A percentile compares a stretch with the other conserved stretches of the same genome.
Conservation (phyloP, 2,888 invertebrate genomes). For the Gasteruption jaculator region DNA sequence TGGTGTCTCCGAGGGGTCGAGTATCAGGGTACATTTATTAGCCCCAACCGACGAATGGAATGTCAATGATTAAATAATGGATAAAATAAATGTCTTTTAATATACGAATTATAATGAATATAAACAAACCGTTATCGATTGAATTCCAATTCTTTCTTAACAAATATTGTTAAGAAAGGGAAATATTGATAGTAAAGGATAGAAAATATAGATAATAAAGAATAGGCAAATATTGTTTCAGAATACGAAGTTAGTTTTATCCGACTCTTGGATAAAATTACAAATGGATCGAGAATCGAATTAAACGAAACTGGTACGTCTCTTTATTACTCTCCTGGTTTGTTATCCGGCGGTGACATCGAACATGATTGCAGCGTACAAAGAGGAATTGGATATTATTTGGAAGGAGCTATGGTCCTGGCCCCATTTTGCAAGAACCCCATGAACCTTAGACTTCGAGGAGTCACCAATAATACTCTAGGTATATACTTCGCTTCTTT, state of each 20-base stretch:
- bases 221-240: slow-evolving; percentile 42
- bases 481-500: slow-evolving; percentile 43
- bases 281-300: slow-evolving; percentile 88
- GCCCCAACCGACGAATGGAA: no score
- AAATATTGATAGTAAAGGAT: no score
- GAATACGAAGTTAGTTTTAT: slow-evolving; percentile 90
- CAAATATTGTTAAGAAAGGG: no score
- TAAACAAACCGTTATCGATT: slow-evolving; percentile 2
- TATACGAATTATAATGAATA: slow-evolving; percentile 6
- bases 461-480: slow-evolving; percentile 82
- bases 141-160: no score
- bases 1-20: no score
- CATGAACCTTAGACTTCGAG: slow-evolving; percentile 73
- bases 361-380: slow-evolving; percentile 83
- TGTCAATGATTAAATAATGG: no score
- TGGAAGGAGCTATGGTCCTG: slow-evolving; percentile 83
- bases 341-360: slow-evolving; percentile 82
- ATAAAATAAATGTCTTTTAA: no score
- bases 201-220: no score
- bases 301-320: slow-evolving; percentile 90
- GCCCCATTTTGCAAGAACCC: slow-evolving; percentile 95
- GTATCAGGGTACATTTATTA: no score
- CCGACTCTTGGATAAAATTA: slow-evolving; percentile 84
- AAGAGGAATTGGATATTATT: slow-evolving; percentile 84
- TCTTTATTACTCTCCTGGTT: slow-evolving; percentile 84